These are phyloP conservation scores for Pangasius macronema DNA, from an alignment of 2,797 vertebrate species.

Conservation along the genomic window DNA sequence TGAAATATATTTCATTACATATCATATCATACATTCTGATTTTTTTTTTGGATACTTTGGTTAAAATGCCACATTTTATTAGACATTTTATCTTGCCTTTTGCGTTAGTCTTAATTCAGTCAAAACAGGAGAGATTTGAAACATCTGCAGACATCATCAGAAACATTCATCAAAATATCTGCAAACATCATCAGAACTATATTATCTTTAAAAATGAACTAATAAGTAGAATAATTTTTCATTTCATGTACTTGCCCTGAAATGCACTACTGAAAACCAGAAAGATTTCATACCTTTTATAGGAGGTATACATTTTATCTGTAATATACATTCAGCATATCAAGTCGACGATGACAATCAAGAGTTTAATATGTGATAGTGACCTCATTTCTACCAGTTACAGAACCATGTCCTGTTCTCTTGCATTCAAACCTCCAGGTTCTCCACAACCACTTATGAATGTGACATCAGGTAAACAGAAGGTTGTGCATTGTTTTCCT, in stretches of 20 bases:
- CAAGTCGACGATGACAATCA: neutral
- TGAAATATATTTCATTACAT: neutral
- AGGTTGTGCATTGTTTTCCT: slow-evolving; percentile 47
- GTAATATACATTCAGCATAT: neutral
- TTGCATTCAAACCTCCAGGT: slow-evolving; percentile 6
- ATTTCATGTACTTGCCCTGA: neutral
- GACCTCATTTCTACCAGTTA: neutral
- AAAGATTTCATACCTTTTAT: neutral
- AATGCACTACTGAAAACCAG: neutral
- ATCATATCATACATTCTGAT: neutral
- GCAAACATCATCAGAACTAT: too few species aligned
- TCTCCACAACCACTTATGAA: slow-evolving; percentile 46
- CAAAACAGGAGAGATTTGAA: neutral
- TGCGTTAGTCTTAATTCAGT: neutral
- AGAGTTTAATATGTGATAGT: neutral
- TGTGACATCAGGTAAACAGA: slow-evolving; percentile 45
- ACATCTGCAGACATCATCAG: neutral
- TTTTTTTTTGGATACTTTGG: neutral
- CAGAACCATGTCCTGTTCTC: neutral
- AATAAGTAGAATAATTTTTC: neutral
- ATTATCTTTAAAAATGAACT: too few species aligned
- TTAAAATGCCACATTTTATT: neutral
- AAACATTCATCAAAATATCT: too few species aligned
- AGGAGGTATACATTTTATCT: neutral
- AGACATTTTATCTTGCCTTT: neutral